These are phyloP conservation scores for Epizoanthus scotinus DNA, from an alignment of 92 coral and sea anemone species.

Conservation along the genomic window DNA sequence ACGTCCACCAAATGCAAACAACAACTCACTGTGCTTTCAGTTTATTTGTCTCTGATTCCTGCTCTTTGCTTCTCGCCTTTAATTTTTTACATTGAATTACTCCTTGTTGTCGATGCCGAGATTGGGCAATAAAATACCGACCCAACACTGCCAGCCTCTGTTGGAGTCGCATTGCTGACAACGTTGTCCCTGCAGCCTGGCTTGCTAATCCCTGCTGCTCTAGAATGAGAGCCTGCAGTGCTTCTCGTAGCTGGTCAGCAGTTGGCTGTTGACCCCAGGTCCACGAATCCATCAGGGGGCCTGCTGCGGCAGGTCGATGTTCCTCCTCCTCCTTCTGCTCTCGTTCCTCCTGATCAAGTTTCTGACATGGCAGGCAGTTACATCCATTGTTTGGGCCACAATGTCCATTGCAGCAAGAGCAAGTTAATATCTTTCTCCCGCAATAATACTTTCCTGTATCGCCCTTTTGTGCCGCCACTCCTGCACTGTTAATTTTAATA, in stretches of 20 bases:
- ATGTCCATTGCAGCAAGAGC: conserved; percentile 80
- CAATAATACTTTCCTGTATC: conserved; percentile 74
- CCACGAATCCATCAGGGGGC: conserved; percentile 92
- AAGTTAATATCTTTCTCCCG: conserved; percentile 70
- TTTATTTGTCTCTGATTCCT: conserved; percentile 36
- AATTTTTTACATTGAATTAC: conserved; percentile 32
- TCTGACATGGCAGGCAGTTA: conserved; percentile 82
- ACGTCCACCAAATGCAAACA: background rate
- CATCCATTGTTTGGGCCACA: conserved; percentile 81
- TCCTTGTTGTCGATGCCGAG: conserved; percentile 50
- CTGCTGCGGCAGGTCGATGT: conserved; percentile 66
- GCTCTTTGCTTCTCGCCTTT: conserved; percentile 30
- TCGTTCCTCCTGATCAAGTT: conserved; percentile 84
- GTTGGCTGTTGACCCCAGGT: conserved; percentile 97
- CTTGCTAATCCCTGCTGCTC: conserved; percentile 90
- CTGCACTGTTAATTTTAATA: conserved; percentile 65
- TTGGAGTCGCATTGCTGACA: conserved; percentile 91
- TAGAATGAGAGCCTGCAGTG: conserved; percentile 84
- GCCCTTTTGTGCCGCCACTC: conserved; percentile 83
- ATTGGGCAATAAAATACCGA: conserved; percentile 83
- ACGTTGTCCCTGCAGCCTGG: conserved; percentile 94
- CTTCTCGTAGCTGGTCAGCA: conserved; percentile 75
- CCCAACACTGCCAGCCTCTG: conserved; percentile 92
- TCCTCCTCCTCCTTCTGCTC: conserved; percentile 89
- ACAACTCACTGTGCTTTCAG: conserved; percentile 36